Evolutionary conservation across 1,140 invertebrate genomes (phyloP), one percentile per base, ranked within the genome.

Genomic region (Telenomus remus): DNA sequence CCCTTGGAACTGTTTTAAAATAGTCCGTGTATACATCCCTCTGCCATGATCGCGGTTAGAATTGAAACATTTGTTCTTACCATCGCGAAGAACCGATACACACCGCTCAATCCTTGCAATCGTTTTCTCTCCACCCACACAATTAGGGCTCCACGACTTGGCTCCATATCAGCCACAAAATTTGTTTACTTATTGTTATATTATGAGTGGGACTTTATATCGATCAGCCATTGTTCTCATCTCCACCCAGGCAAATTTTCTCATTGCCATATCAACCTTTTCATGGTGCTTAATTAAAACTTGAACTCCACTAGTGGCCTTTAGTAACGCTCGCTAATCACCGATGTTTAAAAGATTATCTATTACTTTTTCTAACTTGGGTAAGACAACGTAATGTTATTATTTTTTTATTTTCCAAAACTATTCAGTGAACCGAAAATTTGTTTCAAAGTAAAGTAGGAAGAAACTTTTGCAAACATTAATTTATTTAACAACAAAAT

Each of bases 1-100:
- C 81, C 79, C 77, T 78, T 79, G 76, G 78, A 84, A 82, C 72
- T 79, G 73, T 78, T 80, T 79, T 78, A 79, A 80, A 81, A 82
- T 80, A 82, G 80, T 79, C 64, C 60, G 65, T 75, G 59, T 76
- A 73, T 74, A 81, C 77, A 73, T 80, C 72, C 78, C 80, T 50
- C 56, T 55, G 73, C 69, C 80, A 76, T 79, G 77, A 77, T 79
- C 73, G 73, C 68, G 70, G 71, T 73, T 75, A 68, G 35, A 76
- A 79, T 79, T 76, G 73, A 79, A 77, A 77, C 71, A 74, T 79
- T 78, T 75, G 72, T 71, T 64, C 71, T 63, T 74, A 47, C 59
- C 48, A 73, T 44, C 19, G 48, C 60, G 60, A 69, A 34, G 43
- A 72, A 50, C 69, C 54, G 55, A 65, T 64, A 64, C 42, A 27